Percentiles rank a stretch among this genome's conserved stretches.
phyloP scores from a whole-genome alignment of 2,888 invertebrate genomes.

The Ectemnius cavifrons region DNA sequence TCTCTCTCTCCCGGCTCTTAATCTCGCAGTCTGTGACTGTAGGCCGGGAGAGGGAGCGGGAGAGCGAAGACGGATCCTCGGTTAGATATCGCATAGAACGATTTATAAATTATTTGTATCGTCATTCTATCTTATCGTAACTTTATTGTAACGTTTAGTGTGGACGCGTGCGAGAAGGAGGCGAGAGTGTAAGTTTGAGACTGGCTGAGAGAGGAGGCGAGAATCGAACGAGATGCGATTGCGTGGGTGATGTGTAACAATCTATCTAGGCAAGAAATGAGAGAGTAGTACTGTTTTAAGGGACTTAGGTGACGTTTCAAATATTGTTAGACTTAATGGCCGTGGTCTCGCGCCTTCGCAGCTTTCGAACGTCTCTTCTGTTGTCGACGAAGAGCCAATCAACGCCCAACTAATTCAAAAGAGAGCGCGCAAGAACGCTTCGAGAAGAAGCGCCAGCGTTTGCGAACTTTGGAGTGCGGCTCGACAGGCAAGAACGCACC shows the following conservation, averaged over 20 bases:
- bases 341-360: conserved; percentile 36
- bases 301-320: conserved; percentile 49
- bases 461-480: too few relatives aligned
- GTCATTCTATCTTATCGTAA: conserved; percentile 43
- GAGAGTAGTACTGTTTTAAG: conserved; percentile 38
- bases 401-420: conserved; percentile 1
- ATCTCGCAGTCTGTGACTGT: neutral
- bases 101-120: conserved; percentile 59
- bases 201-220: conserved; percentile 3
- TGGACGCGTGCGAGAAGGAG: conserved; percentile 2
- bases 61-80: conserved; percentile 23
- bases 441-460: too few relatives aligned
- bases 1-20: conserved; percentile 2
- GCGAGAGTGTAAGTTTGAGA: neutral
- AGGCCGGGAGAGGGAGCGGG: neutral
- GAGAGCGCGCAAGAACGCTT: too few relatives aligned
- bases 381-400: conserved; percentile 8
- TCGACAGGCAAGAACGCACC: too few relatives aligned
- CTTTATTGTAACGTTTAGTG: conserved; percentile 30
- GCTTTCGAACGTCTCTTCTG: conserved; percentile 20
- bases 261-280: conserved; percentile 19
- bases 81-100: conserved; percentile 33
- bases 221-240: conserved; percentile 12
- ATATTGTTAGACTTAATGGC: conserved; percentile 53
- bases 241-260: conserved; percentile 33